phyloP scores from a whole-genome alignment of 64 coral and sea anemone genomes.

The Pocillopora damicornis region DNA sequence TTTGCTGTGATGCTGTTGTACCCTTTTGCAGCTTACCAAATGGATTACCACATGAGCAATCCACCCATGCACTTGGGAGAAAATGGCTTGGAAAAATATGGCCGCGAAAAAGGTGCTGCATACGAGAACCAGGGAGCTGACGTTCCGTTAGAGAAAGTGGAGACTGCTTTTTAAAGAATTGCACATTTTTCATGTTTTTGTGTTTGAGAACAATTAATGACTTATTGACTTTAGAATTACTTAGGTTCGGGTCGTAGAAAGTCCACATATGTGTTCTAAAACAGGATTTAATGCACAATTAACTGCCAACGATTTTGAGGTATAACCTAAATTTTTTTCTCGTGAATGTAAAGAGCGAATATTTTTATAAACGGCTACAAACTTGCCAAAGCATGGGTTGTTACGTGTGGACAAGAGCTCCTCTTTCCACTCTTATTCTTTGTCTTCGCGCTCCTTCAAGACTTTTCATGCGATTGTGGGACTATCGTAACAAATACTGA shows the following conservation, averaged over 20 bases:
- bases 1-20: conserved; percentile 32
- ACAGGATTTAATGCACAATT: too few relatives aligned
- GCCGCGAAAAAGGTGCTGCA: background rate
- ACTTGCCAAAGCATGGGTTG: too few relatives aligned
- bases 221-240: background rate
- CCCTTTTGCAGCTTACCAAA: conserved; percentile 25
- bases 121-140: conserved; percentile 23
- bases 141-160: conserved; percentile 18
- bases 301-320: too few relatives aligned
- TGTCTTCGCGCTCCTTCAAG: too few relatives aligned
- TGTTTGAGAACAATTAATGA: background rate
- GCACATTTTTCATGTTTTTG: background rate
- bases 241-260: background rate
- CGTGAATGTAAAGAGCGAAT: too few relatives aligned
- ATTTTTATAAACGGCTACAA: too few relatives aligned
- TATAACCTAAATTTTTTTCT: too few relatives aligned
- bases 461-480: too few relatives aligned
- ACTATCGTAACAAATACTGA: too few relatives aligned
- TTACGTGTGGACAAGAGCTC: too few relatives aligned
- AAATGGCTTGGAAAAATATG: background rate
- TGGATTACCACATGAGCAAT: conserved; percentile 13
- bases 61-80: background rate
- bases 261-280: too few relatives aligned
- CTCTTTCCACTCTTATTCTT: too few relatives aligned
- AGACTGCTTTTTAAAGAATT: conserved; percentile 11